Percentiles rank a stretch among this genome's conserved stretches.
phyloP scores from a whole-genome alignment of 2,888 invertebrate genomes.

The Lepidonotus clava region DNA sequence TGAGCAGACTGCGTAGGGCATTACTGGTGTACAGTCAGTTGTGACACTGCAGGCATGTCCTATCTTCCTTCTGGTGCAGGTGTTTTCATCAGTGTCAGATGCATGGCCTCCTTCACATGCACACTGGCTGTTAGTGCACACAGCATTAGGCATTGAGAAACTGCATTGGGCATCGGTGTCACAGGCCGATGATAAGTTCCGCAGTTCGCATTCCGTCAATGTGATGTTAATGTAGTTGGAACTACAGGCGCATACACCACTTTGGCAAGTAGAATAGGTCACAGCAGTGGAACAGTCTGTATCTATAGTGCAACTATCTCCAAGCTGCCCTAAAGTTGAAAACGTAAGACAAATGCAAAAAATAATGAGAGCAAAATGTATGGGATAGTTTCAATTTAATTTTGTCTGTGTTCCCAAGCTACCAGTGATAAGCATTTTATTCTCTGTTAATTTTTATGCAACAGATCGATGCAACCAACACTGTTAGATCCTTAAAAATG shows the following conservation, averaged over 20 bases:
- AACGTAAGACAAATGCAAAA: no score
- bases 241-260: neutral
- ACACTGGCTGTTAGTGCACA: neutral
- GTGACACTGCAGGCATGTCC: neutral
- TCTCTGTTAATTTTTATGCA: no score
- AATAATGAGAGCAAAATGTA: no score
- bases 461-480: no score
- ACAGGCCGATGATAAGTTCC: neutral
- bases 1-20: neutral
- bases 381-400: no score
- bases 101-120: neutral
- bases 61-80: neutral
- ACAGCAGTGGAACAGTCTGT: neutral
- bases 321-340: neutral
- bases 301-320: neutral
- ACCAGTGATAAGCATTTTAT: no score
- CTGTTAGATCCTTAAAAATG: no score
- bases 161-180: neutral
- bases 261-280: neutral
- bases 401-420: no score
- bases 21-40: neutral
- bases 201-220: neutral
- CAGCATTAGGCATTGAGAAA: neutral
- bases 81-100: neutral
- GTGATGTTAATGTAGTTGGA: neutral